phyloP scores from a whole-genome alignment of 2,113 vertebrate genomes.

The Cariama cristata region DNA sequence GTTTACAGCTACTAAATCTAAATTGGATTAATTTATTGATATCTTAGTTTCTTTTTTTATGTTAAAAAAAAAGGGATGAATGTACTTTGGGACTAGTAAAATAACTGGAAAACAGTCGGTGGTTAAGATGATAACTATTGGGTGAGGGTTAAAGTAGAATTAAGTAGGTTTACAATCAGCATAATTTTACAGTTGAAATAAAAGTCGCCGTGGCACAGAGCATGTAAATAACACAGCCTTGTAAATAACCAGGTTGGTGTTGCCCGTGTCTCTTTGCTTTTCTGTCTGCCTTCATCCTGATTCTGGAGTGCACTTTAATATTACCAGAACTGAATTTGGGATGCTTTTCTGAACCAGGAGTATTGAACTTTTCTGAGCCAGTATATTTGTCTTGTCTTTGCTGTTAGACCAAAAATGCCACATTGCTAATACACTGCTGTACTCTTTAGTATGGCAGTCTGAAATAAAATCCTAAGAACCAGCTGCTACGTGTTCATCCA shows the following conservation, averaged over 20 bases:
- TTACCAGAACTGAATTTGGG: neutral
- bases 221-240: neutral
- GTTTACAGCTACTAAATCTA: neutral
- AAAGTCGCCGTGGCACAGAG: neutral
- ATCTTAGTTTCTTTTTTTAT: neutral
- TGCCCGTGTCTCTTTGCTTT: neutral
- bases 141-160: neutral
- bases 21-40: neutral
- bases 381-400: neutral
- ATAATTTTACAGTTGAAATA: slow-evolving; percentile 4
- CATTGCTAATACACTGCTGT: neutral
- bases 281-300: neutral
- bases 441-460: neutral
- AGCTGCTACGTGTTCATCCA: neutral
- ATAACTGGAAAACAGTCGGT: neutral
- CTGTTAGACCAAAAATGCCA: neutral
- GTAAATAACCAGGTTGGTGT: neutral
- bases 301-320: neutral
- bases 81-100: neutral
- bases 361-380: neutral
- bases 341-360: neutral
- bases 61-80: neutral
- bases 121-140: neutral
- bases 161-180: neutral
- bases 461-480: neutral